These are phyloP conservation scores for Illadopsis cleaveri DNA, from an alignment of 2,113 vertebrate genomes.

Conservation along the genomic window DNA sequence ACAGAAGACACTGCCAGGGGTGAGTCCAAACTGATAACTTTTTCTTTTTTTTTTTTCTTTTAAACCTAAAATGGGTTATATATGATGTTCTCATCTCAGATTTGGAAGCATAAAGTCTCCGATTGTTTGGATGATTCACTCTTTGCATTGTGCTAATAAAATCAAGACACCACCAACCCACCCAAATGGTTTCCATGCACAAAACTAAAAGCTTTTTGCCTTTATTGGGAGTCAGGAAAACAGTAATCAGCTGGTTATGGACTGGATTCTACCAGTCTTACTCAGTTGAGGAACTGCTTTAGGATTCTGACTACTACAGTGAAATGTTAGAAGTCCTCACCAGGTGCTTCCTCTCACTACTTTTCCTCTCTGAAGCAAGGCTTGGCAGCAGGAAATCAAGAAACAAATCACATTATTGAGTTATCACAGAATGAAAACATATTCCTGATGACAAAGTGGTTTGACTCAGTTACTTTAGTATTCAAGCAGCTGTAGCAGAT, in stretches of 20 bases:
- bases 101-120: neutral
- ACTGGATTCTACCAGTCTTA: neutral
- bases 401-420: slow-evolving; percentile 26
- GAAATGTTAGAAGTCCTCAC: neutral
- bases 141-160: neutral
- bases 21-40: slow-evolving; percentile 59
- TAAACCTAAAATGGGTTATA: neutral
- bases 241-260: neutral
- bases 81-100: neutral
- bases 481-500: slow-evolving; percentile 44
- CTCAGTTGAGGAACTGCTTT: neutral
- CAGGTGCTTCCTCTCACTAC: neutral
- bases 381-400: neutral
- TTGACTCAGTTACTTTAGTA: slow-evolving; percentile 47
- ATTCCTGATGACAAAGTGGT: slow-evolving; percentile 33
- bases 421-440: slow-evolving; percentile 30
- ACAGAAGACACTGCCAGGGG: slow-evolving; percentile 85
- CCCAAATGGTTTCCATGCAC: neutral
- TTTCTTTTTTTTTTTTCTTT: too few species aligned
- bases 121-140: neutral
- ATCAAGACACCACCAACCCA: neutral
- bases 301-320: neutral
- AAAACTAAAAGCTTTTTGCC: neutral
- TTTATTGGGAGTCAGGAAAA: neutral
- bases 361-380: neutral